Base-by-base conservation (phyloP, 2,797 vertebrate genomes). In the Sparus aurata region DNA sequence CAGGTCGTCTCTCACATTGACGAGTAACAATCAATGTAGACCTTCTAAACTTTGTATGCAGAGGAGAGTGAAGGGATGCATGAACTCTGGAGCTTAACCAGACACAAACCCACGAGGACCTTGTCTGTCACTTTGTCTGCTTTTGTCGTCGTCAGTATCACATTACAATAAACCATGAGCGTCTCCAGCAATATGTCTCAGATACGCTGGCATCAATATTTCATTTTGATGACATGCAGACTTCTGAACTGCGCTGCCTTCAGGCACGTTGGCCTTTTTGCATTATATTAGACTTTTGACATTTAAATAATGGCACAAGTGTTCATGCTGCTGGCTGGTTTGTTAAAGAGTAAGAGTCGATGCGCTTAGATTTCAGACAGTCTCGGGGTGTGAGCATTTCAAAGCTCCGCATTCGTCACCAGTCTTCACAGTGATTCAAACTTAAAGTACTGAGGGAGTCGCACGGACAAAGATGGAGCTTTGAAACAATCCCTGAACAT, bases 21-120 rank as follows among this genome's bases (percentile, higher is more conserved):
- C 63, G 73, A 71, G 27, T 46, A 52, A 9, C 50, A 78, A 74
- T 80, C 41, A 58, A 54, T 49, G 57, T 4, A 71, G 41, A 18
- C 45, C 63, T 17, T 11, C 59, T 64, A 16, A 16, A 55, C 63
- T 72, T 25, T 45, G 47, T 11, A 75, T 34, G 61, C 50, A 47
- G 9, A 52, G 22, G 15, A 41, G 4, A 23, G 22, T 1, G 5
- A 77, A 17, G 54, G 9, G 57, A 67, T 55, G 58, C 16, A 18
- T 65, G 47, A 68, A 57, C 63, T 49, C 43, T 27, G 30, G 23
- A 49, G 34, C 46, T 74, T 27, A 41, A 58, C 12, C 8, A 22
- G 22, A 47, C 13, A 41, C 27, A 69, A 67, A 75, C 15, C 54
- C 71, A 58, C 8, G 1, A 61, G 46, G 74, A 69, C 41, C 45